Base-by-base conservation (phyloP, 2,888 invertebrate genomes). In the Heliconius charithonia region DNA sequence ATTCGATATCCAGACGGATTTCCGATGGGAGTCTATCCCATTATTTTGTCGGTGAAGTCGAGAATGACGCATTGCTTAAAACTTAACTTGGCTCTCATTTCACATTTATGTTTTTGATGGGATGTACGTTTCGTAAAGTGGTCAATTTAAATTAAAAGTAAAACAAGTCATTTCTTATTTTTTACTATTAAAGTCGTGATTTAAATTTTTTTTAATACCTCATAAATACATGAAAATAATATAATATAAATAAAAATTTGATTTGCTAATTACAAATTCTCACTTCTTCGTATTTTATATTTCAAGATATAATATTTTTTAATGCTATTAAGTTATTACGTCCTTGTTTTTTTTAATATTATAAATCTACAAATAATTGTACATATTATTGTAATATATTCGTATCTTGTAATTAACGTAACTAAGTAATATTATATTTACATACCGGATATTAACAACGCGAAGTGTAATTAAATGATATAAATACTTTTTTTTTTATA, bases 301-400 rank as follows among this genome's bases (percentile, higher is more conserved):
- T 67, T 37, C 3, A 67, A 37, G n/a, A 66, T 66, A 37, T 3
- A 37, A 37, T 66, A 66, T n/a, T 32, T 67, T n/a, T 37, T n/a
- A 37, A 4, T 32, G 9, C 22, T n/a, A 7, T 7, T 51, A 59
- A 59, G 10, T 32, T 66, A 66, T 32, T 66, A 66, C 32, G 32
- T 67, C 66, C 66, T 67, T 37, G 66, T n/a, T 10, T 37, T 67
- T 29, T 66, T 66, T 37, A n/a, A 13, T 67, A 67, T 27, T 63
- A 27, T n/a, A 25, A 27, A 63, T 27, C 1, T 63, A 63, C 12
- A 13, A 62, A 25, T 62, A 62, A n/a, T 25, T 37, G n/a, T 66
- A 66, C 22, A 25, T 67, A 67, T 67, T n/a, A 37, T 67, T 67
- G 37, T 67, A 67, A 67, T 37, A 67, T 67, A 66, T 66, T 32